Percentiles rank a stretch among this genome's conserved stretches.
Conservation (phyloP, 2,797 vertebrate species). For the Telmatherina bonti region DNA sequence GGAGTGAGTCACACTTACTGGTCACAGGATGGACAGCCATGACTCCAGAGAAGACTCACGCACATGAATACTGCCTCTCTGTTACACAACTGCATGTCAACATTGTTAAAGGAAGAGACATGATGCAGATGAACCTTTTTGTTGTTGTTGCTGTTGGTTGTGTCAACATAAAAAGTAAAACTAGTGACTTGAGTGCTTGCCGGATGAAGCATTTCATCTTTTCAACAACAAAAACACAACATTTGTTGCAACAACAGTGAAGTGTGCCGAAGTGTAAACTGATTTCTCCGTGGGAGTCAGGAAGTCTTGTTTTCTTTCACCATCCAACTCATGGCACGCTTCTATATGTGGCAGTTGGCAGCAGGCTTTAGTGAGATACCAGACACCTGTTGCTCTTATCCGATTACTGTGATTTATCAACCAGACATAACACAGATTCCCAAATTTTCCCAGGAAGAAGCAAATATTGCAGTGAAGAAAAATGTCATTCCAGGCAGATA, state of each 20-base stretch:
- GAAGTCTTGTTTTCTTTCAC: constrained; percentile 44
- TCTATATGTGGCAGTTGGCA: constrained; percentile 65
- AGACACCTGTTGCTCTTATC: constrained; percentile 72
- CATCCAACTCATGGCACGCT: constrained; percentile 58
- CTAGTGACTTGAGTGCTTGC: neutral
- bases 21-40: constrained; percentile 66
- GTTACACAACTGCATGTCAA: constrained; percentile 6
- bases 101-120: neutral
- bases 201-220: neutral
- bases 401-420: constrained; percentile 58
- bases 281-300: constrained; percentile 37
- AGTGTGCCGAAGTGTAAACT: constrained; percentile 34
- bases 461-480: neutral
- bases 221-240: constrained; percentile 2
- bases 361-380: constrained; percentile 57
- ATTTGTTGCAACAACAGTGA: constrained; percentile 11
- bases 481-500: neutral
- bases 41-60: constrained; percentile 49
- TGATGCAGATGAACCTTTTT: neutral
- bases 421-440: constrained; percentile 70
- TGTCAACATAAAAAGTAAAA: neutral
- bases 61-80: constrained; percentile 9
- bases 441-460: constrained; percentile 39
- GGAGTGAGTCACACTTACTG: constrained; percentile 73
- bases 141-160: neutral